These are phyloP conservation scores for Melanaphis sacchari DNA, from an alignment of 1,140 invertebrate species.

Conservation along the genomic window DNA sequence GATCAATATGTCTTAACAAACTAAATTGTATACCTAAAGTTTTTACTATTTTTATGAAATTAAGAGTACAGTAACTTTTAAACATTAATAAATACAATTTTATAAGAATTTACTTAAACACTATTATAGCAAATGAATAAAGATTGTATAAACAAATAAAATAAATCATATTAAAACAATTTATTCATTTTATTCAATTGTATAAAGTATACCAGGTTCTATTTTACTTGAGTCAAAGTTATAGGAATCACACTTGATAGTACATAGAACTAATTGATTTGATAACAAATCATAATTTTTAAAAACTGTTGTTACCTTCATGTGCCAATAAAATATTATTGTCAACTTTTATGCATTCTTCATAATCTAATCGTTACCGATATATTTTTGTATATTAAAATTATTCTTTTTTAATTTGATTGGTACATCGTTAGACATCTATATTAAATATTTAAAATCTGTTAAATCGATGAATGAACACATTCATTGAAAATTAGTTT, in stretches of 20 bases:
- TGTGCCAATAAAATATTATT: neutral
- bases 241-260: neutral
- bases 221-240: neutral
- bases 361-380: neutral
- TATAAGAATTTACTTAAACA: neutral
- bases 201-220: slow-evolving; percentile 29
- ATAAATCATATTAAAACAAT: too few relatives aligned
- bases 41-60: neutral
- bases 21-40: neutral
- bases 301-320: neutral
- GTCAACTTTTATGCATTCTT: slow-evolving; percentile 15
- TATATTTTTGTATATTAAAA: neutral
- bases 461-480: neutral
- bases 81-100: neutral
- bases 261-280: slow-evolving; percentile 23
- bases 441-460: neutral
- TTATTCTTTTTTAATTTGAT: slow-evolving; percentile 24
- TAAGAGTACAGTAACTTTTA: neutral
- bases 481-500: neutral
- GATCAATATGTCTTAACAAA: neutral
- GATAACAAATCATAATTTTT: neutral
- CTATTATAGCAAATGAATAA: neutral
- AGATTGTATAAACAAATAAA: neutral
- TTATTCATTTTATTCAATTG: neutral
- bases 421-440: neutral